Evolutionary conservation across 2,888 invertebrate species (phyloP).

Genomic region (Unio delphinus): DNA sequence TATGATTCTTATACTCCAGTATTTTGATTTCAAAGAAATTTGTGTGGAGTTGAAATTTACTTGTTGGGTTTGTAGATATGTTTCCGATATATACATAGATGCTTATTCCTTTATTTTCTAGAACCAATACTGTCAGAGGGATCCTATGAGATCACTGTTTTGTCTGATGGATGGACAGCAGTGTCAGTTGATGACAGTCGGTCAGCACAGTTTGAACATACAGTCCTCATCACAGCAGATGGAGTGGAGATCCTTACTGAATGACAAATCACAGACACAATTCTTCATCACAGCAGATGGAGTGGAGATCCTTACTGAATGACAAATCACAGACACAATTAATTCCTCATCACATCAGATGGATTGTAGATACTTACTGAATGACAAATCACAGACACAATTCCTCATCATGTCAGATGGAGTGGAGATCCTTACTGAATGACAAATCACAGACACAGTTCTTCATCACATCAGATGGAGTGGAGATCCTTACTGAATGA

Average conservation of each 20-base stretch:
- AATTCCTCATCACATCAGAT: conserved; percentile 82
- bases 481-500: conserved; percentile 82
- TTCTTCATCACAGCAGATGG: conserved; percentile 88
- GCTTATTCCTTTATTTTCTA: conserved; percentile 28
- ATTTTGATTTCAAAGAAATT: too few species aligned
- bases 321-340: conserved; percentile 78
- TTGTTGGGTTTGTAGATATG: too few species aligned
- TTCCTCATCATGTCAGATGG: conserved; percentile 88
- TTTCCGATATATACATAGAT: too few species aligned
- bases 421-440: conserved; percentile 83
- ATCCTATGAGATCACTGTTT: conserved; percentile 72
- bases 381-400: conserved; percentile 76
- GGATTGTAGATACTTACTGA: conserved; percentile 86
- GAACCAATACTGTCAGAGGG: conserved; percentile 88
- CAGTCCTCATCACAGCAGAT: conserved; percentile 84
- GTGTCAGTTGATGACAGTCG: conserved; percentile 85
- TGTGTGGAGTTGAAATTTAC: too few species aligned
- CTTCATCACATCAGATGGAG: conserved; percentile 84
- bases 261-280: conserved; percentile 75
- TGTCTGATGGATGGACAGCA: conserved; percentile 88
- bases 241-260: conserved; percentile 86
- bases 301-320: conserved; percentile 82
- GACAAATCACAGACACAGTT: conserved; percentile 78
- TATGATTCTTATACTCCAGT: too few species aligned
- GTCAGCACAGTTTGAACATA: conserved; percentile 93